These are phyloP conservation scores for Hyles euphorbiae DNA, from an alignment of 1,140 invertebrate genomes.

Conservation along the genomic window DNA sequence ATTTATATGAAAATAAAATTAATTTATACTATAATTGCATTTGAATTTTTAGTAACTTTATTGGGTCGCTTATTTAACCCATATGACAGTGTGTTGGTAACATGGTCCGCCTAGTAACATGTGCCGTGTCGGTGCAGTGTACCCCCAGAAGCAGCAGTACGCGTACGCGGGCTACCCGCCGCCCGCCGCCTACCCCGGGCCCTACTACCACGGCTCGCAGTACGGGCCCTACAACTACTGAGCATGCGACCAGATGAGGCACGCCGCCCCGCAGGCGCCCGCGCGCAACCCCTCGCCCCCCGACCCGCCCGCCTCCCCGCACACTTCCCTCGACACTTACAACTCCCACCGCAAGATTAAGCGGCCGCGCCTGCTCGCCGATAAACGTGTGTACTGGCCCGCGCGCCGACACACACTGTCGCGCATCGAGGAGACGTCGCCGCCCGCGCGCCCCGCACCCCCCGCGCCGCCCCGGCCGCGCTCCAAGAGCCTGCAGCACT, in stretches of 20 bases:
- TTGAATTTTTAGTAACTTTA: too few relatives aligned
- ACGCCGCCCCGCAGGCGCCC: slow-evolving; percentile 64
- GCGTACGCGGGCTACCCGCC: slow-evolving; percentile 88
- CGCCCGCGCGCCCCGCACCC: slow-evolving; percentile 22
- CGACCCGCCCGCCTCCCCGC: slow-evolving; percentile 26
- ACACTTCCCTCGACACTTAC: slow-evolving; percentile 44
- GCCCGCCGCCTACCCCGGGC: slow-evolving; percentile 88
- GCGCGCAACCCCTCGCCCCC: slow-evolving; percentile 51
- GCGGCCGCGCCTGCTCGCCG: slow-evolving; percentile 43
- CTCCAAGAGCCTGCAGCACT: slow-evolving; percentile 55
- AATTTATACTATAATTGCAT: too few relatives aligned
- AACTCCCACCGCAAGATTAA: slow-evolving; percentile 57
- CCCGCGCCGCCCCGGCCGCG: slow-evolving; percentile 30
- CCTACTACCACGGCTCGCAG: slow-evolving; percentile 93
- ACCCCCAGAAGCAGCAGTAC: slow-evolving; percentile 95
- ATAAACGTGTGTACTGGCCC: slow-evolving; percentile 55
- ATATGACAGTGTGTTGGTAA: too few relatives aligned
- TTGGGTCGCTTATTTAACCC: too few relatives aligned
- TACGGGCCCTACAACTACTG: slow-evolving; percentile 95
- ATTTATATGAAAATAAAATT: too few relatives aligned
- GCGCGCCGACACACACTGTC: slow-evolving; percentile 58
- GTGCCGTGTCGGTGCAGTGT: slow-evolving; percentile 78
- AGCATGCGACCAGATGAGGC: slow-evolving; percentile 73
- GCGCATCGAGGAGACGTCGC: slow-evolving; percentile 56
- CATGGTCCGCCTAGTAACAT: slow-evolving; percentile 15